Evolutionary conservation across 2,888 invertebrate genomes (phyloP).

Genomic region (Uloborus plumipes): DNA sequence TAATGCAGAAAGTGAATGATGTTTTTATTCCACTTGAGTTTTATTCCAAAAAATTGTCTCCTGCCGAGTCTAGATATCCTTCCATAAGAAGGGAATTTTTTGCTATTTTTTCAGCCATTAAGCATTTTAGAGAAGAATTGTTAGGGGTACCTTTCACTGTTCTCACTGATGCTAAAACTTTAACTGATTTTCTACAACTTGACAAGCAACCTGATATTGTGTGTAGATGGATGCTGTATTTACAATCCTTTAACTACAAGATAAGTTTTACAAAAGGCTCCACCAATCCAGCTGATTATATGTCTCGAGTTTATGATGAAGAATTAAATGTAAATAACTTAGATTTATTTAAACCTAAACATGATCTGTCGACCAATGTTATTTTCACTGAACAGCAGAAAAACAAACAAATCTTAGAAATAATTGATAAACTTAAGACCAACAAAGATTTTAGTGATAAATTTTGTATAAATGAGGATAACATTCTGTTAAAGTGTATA

Average conservation of each 20-base stretch:
- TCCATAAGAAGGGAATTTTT: not conserved
- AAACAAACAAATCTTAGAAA: not conserved
- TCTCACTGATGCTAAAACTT: not conserved
- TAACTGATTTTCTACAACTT: not conserved
- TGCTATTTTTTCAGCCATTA: not conserved
- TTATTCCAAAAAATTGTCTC: not conserved
- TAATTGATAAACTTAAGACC: not conserved
- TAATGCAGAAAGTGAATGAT: too few relatives aligned
- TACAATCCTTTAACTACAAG: not conserved
- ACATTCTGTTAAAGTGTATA: not conserved
- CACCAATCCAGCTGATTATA: not conserved
- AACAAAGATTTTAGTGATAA: not conserved
- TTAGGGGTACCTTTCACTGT: not conserved
- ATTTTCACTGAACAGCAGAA: not conserved
- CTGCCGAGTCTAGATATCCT: not conserved
- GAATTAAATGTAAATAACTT: not conserved
- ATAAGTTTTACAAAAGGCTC: not conserved
- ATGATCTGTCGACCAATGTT: not conserved
- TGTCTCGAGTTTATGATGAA: not conserved
- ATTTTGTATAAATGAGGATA: not conserved
- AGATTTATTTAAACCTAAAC: not conserved
- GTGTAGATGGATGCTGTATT: not conserved
- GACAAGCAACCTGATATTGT: not conserved
- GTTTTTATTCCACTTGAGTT: not conserved
- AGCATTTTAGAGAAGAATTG: not conserved